Evolutionary conservation across 2,888 invertebrate genomes (phyloP).

Genomic region (Selenia dentaria): DNA sequence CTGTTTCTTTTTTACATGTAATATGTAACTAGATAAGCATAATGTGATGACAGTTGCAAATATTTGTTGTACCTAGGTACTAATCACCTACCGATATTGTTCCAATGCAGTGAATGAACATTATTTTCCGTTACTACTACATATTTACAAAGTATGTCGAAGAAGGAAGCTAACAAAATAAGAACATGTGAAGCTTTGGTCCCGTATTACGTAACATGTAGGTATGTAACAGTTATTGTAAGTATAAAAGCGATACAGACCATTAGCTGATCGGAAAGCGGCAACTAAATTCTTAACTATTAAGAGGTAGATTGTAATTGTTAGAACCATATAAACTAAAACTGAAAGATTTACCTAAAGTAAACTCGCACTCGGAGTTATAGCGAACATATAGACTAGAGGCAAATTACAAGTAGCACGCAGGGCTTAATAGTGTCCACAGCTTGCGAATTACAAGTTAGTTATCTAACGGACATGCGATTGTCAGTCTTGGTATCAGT

Average conservation of each 20-base stretch:
- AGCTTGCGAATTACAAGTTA: conserved; percentile 65
- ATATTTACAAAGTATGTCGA: conserved; percentile 9
- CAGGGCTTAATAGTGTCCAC: conserved; percentile 60
- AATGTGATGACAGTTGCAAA: conserved; percentile 4
- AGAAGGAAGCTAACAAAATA: conserved; percentile 45
- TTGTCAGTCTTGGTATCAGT: conserved; percentile 83
- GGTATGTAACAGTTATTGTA: conserved; percentile 15
- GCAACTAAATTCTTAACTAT: conserved; percentile 61
- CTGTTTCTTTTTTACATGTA: not conserved
- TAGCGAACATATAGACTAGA: conserved; percentile 59
- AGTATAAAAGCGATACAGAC: conserved; percentile 3
- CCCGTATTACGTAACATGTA: conserved; percentile 40
- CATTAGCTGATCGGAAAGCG: conserved; percentile 20
- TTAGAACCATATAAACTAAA: conserved; percentile 68
- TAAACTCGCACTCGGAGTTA: conserved; percentile 51
- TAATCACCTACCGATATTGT: conserved; percentile 3
- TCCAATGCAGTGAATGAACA: conserved; percentile 1
- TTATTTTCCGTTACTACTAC: conserved; percentile 1
- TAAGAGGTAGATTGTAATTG: conserved; percentile 83
- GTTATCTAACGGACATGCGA: conserved; percentile 74
- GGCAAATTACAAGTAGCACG: conserved; percentile 67
- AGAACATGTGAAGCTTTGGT: conserved; percentile 60
- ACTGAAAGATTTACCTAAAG: conserved; percentile 58
- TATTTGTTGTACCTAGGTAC: not conserved
- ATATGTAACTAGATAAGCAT: not conserved